Evolutionary conservation across 2,113 vertebrate genomes (phyloP).

Genomic region (Oncorhynchus tshawytscha): DNA sequence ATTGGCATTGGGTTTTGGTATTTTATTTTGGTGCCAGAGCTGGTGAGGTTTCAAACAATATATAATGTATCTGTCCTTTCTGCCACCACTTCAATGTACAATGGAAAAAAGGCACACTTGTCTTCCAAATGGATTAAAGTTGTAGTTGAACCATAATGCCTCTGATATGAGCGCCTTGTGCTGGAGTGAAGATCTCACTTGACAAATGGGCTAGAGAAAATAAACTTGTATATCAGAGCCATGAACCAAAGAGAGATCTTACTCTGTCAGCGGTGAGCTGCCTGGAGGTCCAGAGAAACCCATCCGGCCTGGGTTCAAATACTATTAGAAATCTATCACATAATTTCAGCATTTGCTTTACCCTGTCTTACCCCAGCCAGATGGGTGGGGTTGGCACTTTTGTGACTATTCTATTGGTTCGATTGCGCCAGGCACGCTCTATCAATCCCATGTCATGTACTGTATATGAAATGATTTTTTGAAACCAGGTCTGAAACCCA

Average conservation of each 20-base stretch:
- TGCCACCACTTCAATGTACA: conserved; percentile 32
- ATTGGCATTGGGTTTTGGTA: conserved; percentile 33
- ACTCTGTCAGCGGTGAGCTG: not conserved
- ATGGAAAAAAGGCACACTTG: conserved; percentile 57
- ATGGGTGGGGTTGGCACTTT: no score
- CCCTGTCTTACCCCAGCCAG: no score
- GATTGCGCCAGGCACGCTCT: no score
- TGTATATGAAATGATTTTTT: not conserved
- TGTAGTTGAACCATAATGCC: conserved; percentile 55
- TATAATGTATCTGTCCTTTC: conserved; percentile 53
- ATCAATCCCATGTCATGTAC: no score
- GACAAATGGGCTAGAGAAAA: conserved; percentile 61
- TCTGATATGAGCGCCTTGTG: conserved; percentile 52
- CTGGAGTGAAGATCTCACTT: conserved; percentile 57
- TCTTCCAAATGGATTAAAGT: conserved; percentile 49
- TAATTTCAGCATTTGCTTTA: no score
- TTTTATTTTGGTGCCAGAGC: conserved; percentile 37
- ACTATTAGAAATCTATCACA: no score
- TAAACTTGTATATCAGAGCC: conserved; percentile 53
- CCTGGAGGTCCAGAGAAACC: not conserved
- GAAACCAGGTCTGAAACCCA: conserved; percentile 34
- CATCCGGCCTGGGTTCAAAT: no score
- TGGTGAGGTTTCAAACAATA: conserved; percentile 53
- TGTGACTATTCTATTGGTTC: no score
- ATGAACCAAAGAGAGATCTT: conserved; percentile 31